Base-by-base conservation (phyloP, 2,113 vertebrate species). In the Apodemus sylvaticus region DNA sequence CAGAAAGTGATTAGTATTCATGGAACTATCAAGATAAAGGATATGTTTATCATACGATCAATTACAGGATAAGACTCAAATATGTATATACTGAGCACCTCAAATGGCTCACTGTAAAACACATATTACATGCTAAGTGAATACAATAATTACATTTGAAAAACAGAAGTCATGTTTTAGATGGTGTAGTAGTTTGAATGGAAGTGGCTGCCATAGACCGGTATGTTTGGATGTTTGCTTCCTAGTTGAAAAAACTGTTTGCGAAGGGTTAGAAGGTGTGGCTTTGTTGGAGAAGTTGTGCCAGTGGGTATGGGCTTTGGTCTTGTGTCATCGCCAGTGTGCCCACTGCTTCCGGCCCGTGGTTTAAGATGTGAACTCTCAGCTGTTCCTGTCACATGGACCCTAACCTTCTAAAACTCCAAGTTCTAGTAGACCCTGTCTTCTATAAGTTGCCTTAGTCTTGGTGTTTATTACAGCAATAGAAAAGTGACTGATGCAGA, bases 1-100 rank as follows among this genome's bases (percentile, higher is more conserved):
- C 48, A 95, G 95, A 53, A 86, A 94, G 26, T 92, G 1, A 34
- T 62, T 89, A 55, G 82, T 96, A 71, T 94, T 73, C 79, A 74
- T 10, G 55, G 60, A 96, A 55, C 11, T 96, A 68, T 70, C 64
- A 26, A 62, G 78, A 17, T 64, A 91, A 86, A 92, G 24, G 1
- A n/a, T 68, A 83, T 89, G 16, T 17, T 94, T 94, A 83, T 91
- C 86, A 74, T 39, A 74, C 13, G 42, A 62, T 92, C 48, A 83
- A 48, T 86, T 90, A 90, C 55, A 82, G 86, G 39, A 81, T 93
- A 94, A 95, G 86, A 29, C 20, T 93, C 76, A 68, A 66, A 86
- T 36, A 93, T 48, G 5, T 92, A 3, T 81, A 26, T 66, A 86
- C 81, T 19, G 76, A 93, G 26, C 42, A 26, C 86, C 9, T 64